A percentile compares a stretch with the other conserved stretches of the same genome.
These are phyloP conservation scores for Syrrhaptes paradoxus DNA, from an alignment of 2,113 vertebrate species.

Conservation along the genomic window DNA sequence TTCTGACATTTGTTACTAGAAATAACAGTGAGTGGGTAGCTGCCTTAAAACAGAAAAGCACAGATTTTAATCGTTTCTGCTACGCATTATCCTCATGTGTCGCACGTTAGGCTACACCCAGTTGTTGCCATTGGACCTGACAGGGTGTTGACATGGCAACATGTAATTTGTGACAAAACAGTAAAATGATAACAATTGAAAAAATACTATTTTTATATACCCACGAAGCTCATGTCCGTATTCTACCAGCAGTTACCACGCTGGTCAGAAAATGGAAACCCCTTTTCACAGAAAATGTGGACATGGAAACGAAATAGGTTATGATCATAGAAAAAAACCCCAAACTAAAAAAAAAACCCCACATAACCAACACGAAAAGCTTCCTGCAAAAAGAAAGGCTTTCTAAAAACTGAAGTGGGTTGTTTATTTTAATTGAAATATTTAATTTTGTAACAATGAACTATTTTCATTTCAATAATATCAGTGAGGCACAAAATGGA, in stretches of 20 bases:
- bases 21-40: slow-evolving; percentile 9
- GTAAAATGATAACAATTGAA: not conserved
- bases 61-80: not conserved
- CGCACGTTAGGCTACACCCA: not conserved
- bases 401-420: not conserved
- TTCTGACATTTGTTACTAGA: slow-evolving; percentile 2
- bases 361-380: not conserved
- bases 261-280: not conserved
- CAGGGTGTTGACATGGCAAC: slow-evolving; percentile 12
- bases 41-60: not conserved
- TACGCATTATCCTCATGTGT: not conserved
- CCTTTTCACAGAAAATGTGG: not conserved
- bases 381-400: not conserved
- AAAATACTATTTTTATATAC: not conserved
- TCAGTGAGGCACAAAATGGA: not conserved
- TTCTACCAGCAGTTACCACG: not conserved
- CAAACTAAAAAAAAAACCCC: not conserved
- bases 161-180: not conserved
- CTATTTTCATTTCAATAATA: not conserved
- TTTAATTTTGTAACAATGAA: not conserved
- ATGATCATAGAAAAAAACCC: not conserved
- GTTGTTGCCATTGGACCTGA: not conserved
- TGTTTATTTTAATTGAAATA: not conserved
- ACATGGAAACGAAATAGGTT: not conserved
- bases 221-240: not conserved